Conservation (phyloP, 1,140 invertebrate genomes). For the Lepeophtheirus salmonis region DNA sequence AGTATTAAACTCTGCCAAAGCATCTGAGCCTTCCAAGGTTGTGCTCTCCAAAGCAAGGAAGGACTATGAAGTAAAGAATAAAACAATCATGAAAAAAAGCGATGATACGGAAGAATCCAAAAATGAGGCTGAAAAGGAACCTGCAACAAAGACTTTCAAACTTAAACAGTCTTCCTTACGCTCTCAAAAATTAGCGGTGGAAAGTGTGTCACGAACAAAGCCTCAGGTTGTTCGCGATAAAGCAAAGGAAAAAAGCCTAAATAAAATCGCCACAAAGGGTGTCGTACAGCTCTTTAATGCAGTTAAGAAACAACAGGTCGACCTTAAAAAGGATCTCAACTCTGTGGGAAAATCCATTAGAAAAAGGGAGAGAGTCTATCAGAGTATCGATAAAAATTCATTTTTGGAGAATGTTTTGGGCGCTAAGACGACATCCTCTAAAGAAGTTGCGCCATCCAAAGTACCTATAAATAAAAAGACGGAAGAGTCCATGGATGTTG, state of each 20-base stretch:
- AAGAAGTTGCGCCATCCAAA: constrained; percentile 1
- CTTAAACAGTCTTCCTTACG: constrained; percentile 19
- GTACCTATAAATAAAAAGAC: constrained; percentile 29
- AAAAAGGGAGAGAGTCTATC: constrained; percentile 59
- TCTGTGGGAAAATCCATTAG: constrained; percentile 52
- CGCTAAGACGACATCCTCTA: constrained; percentile 16
- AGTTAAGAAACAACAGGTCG: constrained; percentile 60
- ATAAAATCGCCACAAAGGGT: constrained; percentile 70
- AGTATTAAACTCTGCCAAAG: constrained; percentile 41
- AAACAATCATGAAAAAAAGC: constrained; percentile 25
- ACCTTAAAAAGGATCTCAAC: constrained; percentile 46
- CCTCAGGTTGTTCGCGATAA: constrained; percentile 44
- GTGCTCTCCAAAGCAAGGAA: constrained; percentile 37
- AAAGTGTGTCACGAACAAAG: constrained; percentile 18
- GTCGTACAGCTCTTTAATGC: constrained; percentile 82
- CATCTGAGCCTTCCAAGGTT: constrained; percentile 51
- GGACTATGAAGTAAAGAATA: constrained; percentile 26
- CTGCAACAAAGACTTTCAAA: constrained; percentile 7
- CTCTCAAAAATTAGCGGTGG: constrained; percentile 18
- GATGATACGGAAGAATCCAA: constrained; percentile 28
- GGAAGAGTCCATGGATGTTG: constrained; percentile 21
- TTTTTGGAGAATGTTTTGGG: constrained; percentile 51
- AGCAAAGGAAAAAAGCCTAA: constrained; percentile 47
- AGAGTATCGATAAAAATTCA: constrained; percentile 53
- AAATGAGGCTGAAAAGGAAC: constrained; percentile 15